Percentiles rank a stretch among this genome's conserved stretches.
These are phyloP conservation scores for Paramormyrops kingsleyae DNA, from an alignment of 2,113 vertebrate species.

Conservation along the genomic window DNA sequence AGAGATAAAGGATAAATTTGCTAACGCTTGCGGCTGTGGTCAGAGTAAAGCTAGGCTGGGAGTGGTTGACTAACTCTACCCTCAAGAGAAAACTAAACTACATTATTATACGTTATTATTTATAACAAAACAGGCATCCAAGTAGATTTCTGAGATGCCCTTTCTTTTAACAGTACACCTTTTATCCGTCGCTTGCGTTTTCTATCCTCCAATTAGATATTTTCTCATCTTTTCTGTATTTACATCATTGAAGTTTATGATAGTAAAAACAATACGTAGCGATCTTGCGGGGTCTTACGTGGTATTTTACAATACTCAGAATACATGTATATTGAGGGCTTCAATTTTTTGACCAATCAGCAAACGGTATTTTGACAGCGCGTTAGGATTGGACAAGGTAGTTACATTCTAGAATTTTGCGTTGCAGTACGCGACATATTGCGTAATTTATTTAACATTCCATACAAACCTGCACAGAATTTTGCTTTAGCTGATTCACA, in stretches of 20 bases:
- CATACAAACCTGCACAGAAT: neutral
- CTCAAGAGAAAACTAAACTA: neutral
- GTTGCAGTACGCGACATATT: neutral
- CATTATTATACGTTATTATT: neutral
- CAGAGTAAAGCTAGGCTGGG: too few species aligned
- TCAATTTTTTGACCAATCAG: neutral
- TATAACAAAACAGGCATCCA: neutral
- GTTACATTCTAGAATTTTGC: neutral
- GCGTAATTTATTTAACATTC: accelerated
- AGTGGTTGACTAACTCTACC: too few species aligned
- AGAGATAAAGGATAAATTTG: too few species aligned
- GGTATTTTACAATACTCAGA: neutral
- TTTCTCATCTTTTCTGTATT: neutral
- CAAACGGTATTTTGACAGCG: neutral
- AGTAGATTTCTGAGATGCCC: neutral
- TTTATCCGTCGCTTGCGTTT: neutral
- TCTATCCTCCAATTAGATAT: neutral
- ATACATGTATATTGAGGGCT: neutral
- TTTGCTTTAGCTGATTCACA: neutral
- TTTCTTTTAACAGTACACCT: neutral
- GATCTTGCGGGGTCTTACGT: neutral
- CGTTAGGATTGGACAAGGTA: neutral
- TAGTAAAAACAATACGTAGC: neutral
- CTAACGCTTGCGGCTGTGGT: too few species aligned
- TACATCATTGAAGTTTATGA: neutral